A percentile compares a stretch with the other conserved stretches of the same genome.
phyloP scores from a whole-genome alignment of 1,140 invertebrate genomes.

The Teleogryllus occipitalis region DNA sequence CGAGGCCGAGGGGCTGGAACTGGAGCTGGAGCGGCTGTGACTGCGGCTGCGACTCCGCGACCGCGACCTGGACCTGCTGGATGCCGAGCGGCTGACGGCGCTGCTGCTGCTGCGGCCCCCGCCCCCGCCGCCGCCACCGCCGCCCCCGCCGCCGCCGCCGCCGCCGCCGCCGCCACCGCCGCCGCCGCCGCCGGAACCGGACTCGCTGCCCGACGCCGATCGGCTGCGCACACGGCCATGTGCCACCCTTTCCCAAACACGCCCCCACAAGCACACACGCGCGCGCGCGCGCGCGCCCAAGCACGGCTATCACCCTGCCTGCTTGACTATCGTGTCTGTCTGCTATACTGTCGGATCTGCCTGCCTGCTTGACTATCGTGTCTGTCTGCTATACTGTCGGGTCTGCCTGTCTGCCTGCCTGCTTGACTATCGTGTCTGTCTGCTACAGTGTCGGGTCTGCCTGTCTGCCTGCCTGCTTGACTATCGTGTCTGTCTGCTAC shows the following conservation, averaged over 20 bases:
- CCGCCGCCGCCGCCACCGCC: too few relatives aligned
- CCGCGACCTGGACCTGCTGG: slow-evolving; percentile 37
- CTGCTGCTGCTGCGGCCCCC: not conserved
- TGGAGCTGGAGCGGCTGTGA: slow-evolving; percentile 37
- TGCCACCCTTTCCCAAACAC: not conserved
- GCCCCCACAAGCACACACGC: not conserved
- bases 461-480: not conserved
- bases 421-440: too few relatives aligned
- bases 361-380: too few relatives aligned
- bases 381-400: too few relatives aligned
- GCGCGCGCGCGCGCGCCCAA: not conserved
- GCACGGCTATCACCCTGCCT: not conserved
- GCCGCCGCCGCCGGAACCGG: not conserved
- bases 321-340: too few relatives aligned
- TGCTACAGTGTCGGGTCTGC: not conserved
- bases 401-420: not conserved
- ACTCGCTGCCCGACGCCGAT: not conserved
- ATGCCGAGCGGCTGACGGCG: not conserved
- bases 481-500: too few relatives aligned
- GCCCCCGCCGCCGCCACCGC: not conserved
- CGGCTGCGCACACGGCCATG: not conserved
- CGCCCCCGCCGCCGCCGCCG: too few relatives aligned
- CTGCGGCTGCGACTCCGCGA: slow-evolving; percentile 43
- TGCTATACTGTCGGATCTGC: not conserved
- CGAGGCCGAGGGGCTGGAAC: slow-evolving; percentile 34